Evolutionary conservation across 2,888 invertebrate species (phyloP).

Genomic region (Drosophila tanythrix): DNA sequence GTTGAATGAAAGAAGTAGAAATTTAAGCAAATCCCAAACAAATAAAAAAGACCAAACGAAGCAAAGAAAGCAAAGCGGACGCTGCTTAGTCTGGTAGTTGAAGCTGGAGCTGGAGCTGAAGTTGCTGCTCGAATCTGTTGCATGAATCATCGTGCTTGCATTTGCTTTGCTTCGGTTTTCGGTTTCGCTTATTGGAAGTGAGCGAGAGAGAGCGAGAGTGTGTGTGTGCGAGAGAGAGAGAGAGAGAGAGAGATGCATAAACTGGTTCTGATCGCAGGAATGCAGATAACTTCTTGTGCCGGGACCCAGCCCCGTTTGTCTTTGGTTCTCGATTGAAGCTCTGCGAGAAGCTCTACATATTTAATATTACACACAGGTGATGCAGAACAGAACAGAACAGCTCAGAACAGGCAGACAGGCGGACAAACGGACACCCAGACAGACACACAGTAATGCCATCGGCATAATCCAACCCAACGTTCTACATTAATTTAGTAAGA

Average conservation of each 20-base stretch:
- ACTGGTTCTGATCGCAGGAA: conserved; percentile 71
- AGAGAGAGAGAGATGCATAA: conserved; percentile 40
- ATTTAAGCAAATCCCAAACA: conserved; percentile 41
- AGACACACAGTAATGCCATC: conserved; percentile 14
- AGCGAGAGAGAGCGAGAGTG: not conserved
- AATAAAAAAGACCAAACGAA: conserved; percentile 6
- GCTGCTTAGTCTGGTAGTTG: conserved; percentile 69
- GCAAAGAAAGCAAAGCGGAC: conserved; percentile 51
- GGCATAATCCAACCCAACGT: conserved; percentile 46
- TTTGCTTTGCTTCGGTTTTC: conserved; percentile 27
- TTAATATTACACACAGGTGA: conserved; percentile 66
- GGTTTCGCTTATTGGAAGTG: conserved; percentile 7
- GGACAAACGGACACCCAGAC: not conserved
- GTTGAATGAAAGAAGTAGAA: conserved; percentile 59
- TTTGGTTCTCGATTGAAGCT: conserved; percentile 45
- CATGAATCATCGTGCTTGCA: conserved; percentile 71
- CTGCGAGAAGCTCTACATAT: conserved; percentile 70
- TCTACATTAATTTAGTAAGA: conserved; percentile 67
- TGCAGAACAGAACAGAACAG: conserved; percentile 15
- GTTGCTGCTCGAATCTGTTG: conserved; percentile 36
- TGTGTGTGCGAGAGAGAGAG: not conserved
- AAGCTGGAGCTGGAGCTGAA: conserved; percentile 41
- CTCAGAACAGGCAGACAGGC: not conserved
- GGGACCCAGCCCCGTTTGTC: conserved; percentile 22
- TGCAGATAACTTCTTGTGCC: conserved; percentile 72